Conservation (phyloP, 2,113 vertebrate species). For the Pluvialis apricaria region DNA sequence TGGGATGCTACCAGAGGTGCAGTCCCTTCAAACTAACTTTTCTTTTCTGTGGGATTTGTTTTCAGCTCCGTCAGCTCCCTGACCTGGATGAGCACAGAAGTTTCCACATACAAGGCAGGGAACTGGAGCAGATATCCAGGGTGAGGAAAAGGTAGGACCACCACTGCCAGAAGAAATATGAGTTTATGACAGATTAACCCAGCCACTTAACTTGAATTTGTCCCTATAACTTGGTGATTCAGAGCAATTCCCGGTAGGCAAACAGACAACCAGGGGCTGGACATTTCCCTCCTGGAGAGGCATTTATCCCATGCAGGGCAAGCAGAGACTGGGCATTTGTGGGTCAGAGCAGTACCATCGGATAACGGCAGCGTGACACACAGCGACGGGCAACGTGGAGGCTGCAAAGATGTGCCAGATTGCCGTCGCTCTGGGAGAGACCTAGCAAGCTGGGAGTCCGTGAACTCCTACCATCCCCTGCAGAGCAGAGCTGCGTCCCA, state of each 20-base stretch:
- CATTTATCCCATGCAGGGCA: accelerated
- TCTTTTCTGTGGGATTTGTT: background rate
- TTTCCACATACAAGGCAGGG: background rate
- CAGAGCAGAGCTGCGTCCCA: background rate
- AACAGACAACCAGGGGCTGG: background rate
- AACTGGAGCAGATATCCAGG: background rate
- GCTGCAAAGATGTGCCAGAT: background rate
- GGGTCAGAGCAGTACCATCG: background rate
- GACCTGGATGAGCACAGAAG: background rate
- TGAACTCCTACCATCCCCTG: background rate
- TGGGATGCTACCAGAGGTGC: background rate
- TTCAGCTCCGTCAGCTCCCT: background rate
- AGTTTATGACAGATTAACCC: background rate
- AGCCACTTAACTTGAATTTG: background rate
- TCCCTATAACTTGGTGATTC: background rate
- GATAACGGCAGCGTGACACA: accelerated
- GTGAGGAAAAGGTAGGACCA: background rate
- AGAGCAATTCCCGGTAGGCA: background rate
- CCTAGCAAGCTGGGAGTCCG: background rate
- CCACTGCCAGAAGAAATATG: background rate
- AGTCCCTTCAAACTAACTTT: background rate
- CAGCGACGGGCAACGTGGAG: accelerated
- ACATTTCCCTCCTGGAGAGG: background rate
- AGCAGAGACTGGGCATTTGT: background rate
- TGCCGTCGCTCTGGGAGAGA: background rate